A percentile compares a stretch with the other conserved stretches of the same genome.
phyloP scores from a whole-genome alignment of 2,888 invertebrate genomes.

The Sarcophaga variegata region DNA sequence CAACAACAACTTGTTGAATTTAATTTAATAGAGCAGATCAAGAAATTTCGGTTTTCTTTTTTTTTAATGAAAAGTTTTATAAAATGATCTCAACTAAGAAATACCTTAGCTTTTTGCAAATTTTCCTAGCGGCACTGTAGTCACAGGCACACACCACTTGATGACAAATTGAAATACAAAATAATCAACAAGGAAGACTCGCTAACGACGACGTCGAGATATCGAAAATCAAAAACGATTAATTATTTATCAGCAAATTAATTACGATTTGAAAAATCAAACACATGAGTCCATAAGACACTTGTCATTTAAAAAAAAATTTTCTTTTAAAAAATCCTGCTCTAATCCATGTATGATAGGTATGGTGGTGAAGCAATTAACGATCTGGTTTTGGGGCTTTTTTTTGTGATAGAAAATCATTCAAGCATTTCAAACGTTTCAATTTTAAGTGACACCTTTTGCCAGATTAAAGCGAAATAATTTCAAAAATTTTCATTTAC shows the following conservation, averaged over 20 bases:
- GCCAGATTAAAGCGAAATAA: constrained; percentile 1
- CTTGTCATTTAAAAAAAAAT: not conserved
- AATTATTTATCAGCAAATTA: not conserved
- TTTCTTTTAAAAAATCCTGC: too few species aligned
- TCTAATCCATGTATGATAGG: not conserved
- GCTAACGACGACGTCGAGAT: not conserved
- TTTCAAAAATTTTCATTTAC: not conserved
- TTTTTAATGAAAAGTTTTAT: too few species aligned
- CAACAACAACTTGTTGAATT: too few species aligned
- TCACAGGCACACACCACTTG: not conserved
- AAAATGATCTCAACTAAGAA: too few species aligned
- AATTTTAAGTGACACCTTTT: constrained; percentile 27
- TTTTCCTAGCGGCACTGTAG: not conserved
- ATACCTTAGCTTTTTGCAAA: not conserved
- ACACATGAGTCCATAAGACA: not conserved
- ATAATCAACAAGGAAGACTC: not conserved
- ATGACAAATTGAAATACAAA: not conserved
- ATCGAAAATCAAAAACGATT: not conserved
- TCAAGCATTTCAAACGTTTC: constrained; percentile 11
- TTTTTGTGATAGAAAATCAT: constrained; percentile 6
- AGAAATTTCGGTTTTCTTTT: too few species aligned
- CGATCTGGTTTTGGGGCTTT: not conserved
- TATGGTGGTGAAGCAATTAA: not conserved
- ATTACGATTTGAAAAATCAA: constrained; percentile 1
- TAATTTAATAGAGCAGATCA: too few species aligned